These are phyloP conservation scores for Alectura lathami DNA, from an alignment of 2,113 vertebrate genomes.

Conservation along the genomic window DNA sequence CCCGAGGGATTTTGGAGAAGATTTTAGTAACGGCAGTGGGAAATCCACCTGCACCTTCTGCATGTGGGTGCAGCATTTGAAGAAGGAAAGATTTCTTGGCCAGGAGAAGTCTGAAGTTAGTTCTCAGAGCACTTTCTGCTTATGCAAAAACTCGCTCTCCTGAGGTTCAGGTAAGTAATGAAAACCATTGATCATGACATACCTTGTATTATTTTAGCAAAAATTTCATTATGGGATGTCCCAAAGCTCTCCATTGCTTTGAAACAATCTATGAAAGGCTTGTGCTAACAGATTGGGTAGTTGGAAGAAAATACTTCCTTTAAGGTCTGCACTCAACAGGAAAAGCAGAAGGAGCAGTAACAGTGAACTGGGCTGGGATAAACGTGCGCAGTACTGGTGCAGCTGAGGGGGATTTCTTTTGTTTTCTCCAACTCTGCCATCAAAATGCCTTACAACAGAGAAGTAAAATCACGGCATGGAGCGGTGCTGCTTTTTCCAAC, in stretches of 20 bases:
- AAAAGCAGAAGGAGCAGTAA: not conserved
- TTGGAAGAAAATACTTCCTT: not conserved
- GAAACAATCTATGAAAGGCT: not conserved
- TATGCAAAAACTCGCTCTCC: not conserved
- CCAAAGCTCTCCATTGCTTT: not conserved
- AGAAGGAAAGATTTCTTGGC: not conserved
- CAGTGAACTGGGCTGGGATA: not conserved
- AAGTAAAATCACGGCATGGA: not conserved
- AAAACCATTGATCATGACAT: not conserved
- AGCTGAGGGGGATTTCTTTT: not conserved
- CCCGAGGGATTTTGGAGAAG: not conserved
- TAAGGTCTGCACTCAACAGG: not conserved
- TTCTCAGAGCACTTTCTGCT: not conserved
- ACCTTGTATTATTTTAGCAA: not conserved
- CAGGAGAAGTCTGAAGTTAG: not conserved
- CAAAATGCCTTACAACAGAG: not conserved
- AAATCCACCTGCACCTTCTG: not conserved
- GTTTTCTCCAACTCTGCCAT: not conserved
- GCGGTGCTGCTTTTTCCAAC: not conserved
- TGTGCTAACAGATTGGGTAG: not conserved
- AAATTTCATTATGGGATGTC: not conserved
- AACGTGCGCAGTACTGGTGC: not conserved
- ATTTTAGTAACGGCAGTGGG: not conserved
- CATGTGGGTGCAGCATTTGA: not conserved
- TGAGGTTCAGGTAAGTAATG: not conserved